Evolutionary conservation across 2,888 invertebrate genomes (phyloP), one percentile per base, ranked within the genome.

Genomic region (Crioceris asparagi): DNA sequence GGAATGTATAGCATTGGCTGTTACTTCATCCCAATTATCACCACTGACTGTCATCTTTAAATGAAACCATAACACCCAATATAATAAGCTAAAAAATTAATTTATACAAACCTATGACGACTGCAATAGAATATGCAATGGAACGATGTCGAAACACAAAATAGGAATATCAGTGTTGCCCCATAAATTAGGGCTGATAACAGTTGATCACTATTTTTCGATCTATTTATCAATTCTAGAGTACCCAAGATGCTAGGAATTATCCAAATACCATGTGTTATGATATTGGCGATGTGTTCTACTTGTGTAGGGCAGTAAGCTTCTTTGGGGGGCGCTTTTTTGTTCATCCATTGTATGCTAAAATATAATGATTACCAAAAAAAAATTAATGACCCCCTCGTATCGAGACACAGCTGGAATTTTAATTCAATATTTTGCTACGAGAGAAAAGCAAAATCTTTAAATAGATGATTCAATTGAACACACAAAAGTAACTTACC

Each of bases 241-340:
- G 83, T 76, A 4, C 83, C 90, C 39, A 81, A 62, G n/a, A 87
- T 67, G 51, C 90, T 87, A 29, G 92, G 92, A 48, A 86, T 69
- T 34, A 92, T 82, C 75, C 85, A 88, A 41, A 90, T 74, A 37
- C 86, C 92, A 65, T 93, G 93, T 19, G 92, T 91, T 53, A 88
- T 69, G 31, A 93, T 83, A 67, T 93, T 93, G 31, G 93, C 92
- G 43, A 90, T 67, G 59, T 93, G 91, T 63, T 93, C 93, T 48
- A 88, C 72, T 67, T 83, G 66, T 16, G 93, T 91, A 29, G 93
- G 92, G 50, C 77, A 74, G 64, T 93, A 93, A 2, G 91, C 87
- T 62, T 77, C 76, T 57, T 80, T 78, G 19, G 77, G 71, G 39
- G 71, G 69, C 32, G 86, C 83, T 56, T 73, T 74, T 52, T 74